Conservation (phyloP, 2,888 invertebrate genomes). For the Uloborus plumipes region DNA sequence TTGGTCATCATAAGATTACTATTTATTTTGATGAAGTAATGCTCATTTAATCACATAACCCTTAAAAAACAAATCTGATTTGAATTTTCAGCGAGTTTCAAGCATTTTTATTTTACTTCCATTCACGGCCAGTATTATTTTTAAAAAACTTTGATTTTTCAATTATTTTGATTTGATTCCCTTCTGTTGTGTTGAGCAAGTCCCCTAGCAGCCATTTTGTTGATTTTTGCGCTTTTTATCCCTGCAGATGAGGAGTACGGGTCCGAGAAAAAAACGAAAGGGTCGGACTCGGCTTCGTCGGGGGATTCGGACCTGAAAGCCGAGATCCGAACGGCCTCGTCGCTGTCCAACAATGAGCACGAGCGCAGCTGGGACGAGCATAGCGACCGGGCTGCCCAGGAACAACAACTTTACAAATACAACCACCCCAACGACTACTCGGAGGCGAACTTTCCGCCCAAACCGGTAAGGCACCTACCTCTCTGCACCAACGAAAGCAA, state of each 20-base stretch:
- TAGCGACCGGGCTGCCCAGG: conserved; percentile 52
- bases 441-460: conserved; percentile 84
- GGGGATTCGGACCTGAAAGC: conserved; percentile 91
- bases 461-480: conserved; percentile 75
- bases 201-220: conserved; percentile 11
- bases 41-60: no score
- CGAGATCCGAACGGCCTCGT: conserved; percentile 86
- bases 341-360: conserved; percentile 78
- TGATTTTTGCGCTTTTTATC: conserved; percentile 54
- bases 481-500: no score
- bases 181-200: no score
- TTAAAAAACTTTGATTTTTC: no score
- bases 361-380: conserved; percentile 66
- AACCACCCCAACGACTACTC: conserved; percentile 76
- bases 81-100: no score
- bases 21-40: no score
- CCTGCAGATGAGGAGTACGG: conserved; percentile 73
- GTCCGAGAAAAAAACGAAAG: conserved; percentile 74
- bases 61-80: no score
- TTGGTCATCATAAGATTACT: no score
- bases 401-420: conserved; percentile 65
- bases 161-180: no score
- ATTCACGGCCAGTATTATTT: no score
- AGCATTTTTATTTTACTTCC: no score
- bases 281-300: conserved; percentile 85